phyloP scores from a whole-genome alignment of 2,888 invertebrate genomes.

The Anodontia alba region DNA sequence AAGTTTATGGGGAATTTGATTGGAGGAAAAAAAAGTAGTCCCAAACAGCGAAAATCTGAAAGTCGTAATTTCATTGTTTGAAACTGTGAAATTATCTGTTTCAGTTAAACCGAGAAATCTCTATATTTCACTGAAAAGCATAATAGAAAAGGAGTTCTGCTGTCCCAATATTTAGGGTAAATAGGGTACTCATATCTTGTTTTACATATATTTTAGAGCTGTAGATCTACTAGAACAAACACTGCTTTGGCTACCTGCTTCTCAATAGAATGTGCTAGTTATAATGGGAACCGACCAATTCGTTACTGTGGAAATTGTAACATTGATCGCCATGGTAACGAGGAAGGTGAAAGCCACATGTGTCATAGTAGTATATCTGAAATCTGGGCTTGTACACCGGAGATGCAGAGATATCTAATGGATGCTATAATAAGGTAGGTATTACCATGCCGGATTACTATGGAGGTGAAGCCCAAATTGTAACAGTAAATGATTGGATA shows the following conservation, averaged over 20 bases:
- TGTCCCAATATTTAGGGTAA: too few relatives aligned
- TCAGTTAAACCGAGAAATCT: too few relatives aligned
- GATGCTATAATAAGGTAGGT: conserved; percentile 95
- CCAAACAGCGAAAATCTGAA: too few relatives aligned
- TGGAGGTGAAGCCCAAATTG: too few relatives aligned
- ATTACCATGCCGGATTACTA: background rate
- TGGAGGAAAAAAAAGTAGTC: too few relatives aligned
- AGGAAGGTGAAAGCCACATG: conserved; percentile 89
- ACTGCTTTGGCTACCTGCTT: conserved; percentile 98
- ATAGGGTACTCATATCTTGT: too few relatives aligned
- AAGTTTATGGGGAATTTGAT: too few relatives aligned
- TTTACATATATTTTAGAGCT: conserved; percentile 89
- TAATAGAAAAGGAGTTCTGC: too few relatives aligned
- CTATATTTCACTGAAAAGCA: too few relatives aligned
- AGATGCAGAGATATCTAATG: conserved; percentile 96
- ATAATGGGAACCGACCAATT: conserved; percentile 98
- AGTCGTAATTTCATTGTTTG: too few relatives aligned
- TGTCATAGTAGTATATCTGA: conserved; percentile 94
- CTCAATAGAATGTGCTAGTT: conserved; percentile 97
- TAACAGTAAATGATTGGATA: conserved; percentile 92
- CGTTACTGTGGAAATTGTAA: conserved; percentile 87
- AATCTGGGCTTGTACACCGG: conserved; percentile 95
- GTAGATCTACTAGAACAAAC: conserved; percentile 95
- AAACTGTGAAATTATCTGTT: too few relatives aligned
- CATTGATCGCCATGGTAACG: conserved; percentile 75